These are phyloP conservation scores for Picathartes gymnocephalus DNA, from an alignment of 2,113 vertebrate species.

Conservation along the genomic window DNA sequence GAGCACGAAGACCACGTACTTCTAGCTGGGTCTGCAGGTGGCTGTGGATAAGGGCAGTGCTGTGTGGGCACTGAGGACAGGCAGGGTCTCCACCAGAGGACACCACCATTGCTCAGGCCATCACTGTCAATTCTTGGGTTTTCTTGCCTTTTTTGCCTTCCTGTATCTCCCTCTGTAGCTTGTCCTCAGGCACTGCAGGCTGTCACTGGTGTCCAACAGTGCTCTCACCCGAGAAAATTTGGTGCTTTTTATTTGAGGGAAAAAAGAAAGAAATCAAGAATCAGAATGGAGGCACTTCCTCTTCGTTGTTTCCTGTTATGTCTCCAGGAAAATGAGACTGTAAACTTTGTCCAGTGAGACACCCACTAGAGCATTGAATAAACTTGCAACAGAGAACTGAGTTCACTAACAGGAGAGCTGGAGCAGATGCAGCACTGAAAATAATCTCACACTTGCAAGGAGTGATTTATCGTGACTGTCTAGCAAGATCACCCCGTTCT, in stretches of 20 bases:
- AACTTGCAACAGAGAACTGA: not conserved
- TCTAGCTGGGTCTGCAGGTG: not conserved
- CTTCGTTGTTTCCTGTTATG: rapidly evolving
- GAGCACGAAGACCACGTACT: not conserved
- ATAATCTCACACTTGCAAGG: not conserved
- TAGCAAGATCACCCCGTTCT: not conserved
- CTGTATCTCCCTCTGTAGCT: not conserved
- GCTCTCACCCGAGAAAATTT: not conserved
- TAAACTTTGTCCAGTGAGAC: not conserved
- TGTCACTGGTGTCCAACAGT: not conserved
- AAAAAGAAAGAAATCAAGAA: not conserved
- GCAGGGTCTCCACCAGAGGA: not conserved
- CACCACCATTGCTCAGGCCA: not conserved
- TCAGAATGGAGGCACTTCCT: not conserved
- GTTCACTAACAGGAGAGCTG: not conserved
- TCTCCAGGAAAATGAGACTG: not conserved
- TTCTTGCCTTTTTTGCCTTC: not conserved
- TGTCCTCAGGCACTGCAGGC: not conserved
- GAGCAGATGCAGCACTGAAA: not conserved
- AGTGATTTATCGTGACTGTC: not conserved
- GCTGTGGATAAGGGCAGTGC: not conserved
- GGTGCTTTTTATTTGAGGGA: not conserved
- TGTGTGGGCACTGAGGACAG: not conserved
- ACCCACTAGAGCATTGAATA: not conserved
- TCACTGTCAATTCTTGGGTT: not conserved